Evolutionary conservation across 2,888 invertebrate genomes (phyloP).

Genomic region (Carcina quercana): DNA sequence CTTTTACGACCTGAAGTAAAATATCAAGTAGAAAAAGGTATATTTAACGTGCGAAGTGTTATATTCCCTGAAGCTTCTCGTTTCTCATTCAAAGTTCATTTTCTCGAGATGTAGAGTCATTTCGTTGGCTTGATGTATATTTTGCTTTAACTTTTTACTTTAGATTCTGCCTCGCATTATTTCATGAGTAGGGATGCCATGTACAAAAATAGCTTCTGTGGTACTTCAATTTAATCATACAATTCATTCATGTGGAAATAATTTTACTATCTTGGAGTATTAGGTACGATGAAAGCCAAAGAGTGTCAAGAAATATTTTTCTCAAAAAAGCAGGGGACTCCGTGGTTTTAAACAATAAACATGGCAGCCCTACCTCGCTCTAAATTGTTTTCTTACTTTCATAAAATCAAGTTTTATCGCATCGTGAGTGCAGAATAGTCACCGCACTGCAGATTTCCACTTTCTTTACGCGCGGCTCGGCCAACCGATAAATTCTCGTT

Average conservation of each 20-base stretch:
- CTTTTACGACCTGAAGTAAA: neutral
- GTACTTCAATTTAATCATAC: no score
- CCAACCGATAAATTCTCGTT: constrained; percentile 50
- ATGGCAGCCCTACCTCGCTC: no score
- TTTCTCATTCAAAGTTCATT: neutral
- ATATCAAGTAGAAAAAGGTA: neutral
- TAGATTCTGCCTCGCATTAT: constrained; percentile 5
- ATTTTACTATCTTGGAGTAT: no score
- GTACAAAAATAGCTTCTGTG: no score
- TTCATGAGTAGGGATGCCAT: neutral
- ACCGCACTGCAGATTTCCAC: constrained; percentile 43
- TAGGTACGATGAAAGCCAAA: no score
- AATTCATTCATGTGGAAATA: no score
- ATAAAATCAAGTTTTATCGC: constrained; percentile 11
- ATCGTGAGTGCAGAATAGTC: constrained; percentile 21
- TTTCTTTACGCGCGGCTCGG: constrained; percentile 38
- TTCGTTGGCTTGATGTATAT: neutral
- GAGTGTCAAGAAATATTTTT: no score
- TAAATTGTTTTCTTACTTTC: constrained; percentile 9
- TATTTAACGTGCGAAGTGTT: no score
- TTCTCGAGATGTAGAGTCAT: neutral
- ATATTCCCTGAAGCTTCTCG: neutral
- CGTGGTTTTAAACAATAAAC: no score
- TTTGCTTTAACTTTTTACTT: constrained; percentile 9
- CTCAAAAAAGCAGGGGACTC: no score